Evolutionary conservation across 2,797 vertebrate genomes (phyloP).

Genomic region (Clarias platycephalus): DNA sequence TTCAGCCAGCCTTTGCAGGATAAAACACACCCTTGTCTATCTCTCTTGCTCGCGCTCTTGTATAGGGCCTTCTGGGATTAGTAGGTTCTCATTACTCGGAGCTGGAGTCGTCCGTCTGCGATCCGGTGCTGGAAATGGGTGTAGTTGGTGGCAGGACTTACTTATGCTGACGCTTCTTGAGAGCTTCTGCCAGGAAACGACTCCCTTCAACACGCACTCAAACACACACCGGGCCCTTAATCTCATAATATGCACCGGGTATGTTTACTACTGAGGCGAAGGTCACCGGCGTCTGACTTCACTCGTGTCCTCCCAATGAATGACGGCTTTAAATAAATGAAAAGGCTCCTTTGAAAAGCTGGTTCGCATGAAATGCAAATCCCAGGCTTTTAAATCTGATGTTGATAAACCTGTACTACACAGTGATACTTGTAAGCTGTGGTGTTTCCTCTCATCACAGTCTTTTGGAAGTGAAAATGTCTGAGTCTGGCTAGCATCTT

Average conservation of each 20-base stretch:
- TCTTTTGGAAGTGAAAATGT: background rate
- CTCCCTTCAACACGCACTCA: constrained; percentile 13
- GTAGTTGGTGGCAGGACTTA: constrained; percentile 54
- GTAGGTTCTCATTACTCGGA: constrained; percentile 33
- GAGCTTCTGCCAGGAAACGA: constrained; percentile 46
- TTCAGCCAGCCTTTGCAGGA: constrained; percentile 21
- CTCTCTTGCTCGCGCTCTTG: constrained; percentile 4
- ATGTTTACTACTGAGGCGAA: constrained; percentile 42
- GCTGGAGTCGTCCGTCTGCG: constrained; percentile 52
- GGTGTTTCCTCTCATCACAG: background rate
- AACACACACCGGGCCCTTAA: constrained; percentile 30
- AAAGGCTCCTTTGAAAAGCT: constrained; percentile 19
- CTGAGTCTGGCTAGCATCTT: background rate
- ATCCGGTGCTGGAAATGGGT: constrained; percentile 68
- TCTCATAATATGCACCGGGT: constrained; percentile 45
- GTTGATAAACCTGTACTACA: constrained; percentile 10
- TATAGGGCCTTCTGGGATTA: constrained; percentile 33
- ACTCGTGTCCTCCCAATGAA: constrained; percentile 19
- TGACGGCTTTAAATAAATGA: constrained; percentile 40
- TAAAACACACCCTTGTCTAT: constrained; percentile 33
- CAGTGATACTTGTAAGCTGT: background rate
- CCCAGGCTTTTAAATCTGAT: constrained; percentile 9
- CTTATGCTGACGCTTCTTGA: constrained; percentile 32
- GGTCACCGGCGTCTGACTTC: constrained; percentile 43
- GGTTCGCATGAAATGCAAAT: constrained; percentile 26